Evolutionary conservation across 2,113 vertebrate species (phyloP), one percentile per base, ranked within the genome.

Genomic region (Malurus cyaneus): DNA sequence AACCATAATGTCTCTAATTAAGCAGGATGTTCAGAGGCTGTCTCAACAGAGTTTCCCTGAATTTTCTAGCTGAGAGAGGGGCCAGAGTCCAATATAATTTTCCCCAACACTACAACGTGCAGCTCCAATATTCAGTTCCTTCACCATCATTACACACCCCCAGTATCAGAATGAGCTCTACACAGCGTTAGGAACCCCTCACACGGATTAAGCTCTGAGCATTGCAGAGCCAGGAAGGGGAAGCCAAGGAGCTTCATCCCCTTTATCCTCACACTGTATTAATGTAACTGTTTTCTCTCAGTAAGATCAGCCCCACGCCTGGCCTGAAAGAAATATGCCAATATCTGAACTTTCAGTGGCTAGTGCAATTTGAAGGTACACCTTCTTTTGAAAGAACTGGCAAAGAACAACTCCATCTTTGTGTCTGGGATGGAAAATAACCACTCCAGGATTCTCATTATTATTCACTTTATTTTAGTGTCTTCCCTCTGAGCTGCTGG

Each of bases 131-230:
- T n/a, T 12, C 24, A 61, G 8, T 24, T n/a, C 31, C 32, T 80
- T 91, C 21, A 36, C 5, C 28, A 65, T 20, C 13, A 41, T 0
- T 0, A 24, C 9, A 4, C 0, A 7, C 0, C 3, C 2, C 5
- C 16, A 34, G 25, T 2, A 53, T 23, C 23, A 80, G 36, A 91
- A 56, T 3, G 31, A 72, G 39, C 50, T 72, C 62, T 44, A 41
- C 39, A 42, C 20, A 70, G 46, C 77, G 32, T 31, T 7, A 41
- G 24, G 44, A 73, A 50, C 7, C 15, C 5, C 16, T 39, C 18
- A 25, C 32, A n/a, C n/a, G 61, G 23, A 26, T 44, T 47, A 64
- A 59, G 44, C 21, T 66, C 29, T 80, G 39, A 64, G 44, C 32
- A 60, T 2, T 66, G 26, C 9, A 17, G 54, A 73, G n/a, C 53